phyloP scores from a whole-genome alignment of 2,888 invertebrate species.

The Scotopteryx bipunctaria region DNA sequence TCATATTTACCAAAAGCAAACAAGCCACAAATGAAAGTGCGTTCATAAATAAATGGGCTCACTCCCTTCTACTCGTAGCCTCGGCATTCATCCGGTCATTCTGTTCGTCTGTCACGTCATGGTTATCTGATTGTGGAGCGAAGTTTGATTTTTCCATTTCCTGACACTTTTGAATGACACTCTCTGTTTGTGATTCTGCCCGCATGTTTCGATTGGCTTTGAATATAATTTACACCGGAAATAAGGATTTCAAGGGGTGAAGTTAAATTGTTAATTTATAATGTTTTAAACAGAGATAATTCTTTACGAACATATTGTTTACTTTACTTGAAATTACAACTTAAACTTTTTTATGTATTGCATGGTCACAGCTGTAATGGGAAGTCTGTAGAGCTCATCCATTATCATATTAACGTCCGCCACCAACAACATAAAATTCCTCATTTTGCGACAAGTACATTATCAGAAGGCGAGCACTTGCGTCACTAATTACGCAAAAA shows the following conservation, averaged over 20 bases:
- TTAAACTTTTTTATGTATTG: too few species aligned
- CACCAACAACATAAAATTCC: conserved; percentile 15
- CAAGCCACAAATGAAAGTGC: neutral
- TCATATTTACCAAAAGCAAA: neutral
- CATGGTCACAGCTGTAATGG: neutral
- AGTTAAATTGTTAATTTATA: too few species aligned
- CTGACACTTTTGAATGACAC: conserved; percentile 64
- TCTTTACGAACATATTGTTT: neutral
- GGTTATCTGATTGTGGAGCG: conserved; percentile 58
- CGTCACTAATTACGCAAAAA: conserved; percentile 79
- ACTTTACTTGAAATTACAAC: neutral
- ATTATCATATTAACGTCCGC: conserved; percentile 28
- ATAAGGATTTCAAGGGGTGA: too few species aligned
- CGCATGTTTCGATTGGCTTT: conserved; percentile 8
- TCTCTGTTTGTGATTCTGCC: conserved; percentile 18
- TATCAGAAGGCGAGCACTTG: conserved; percentile 57
- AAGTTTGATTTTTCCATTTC: conserved; percentile 77
- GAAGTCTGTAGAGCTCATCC: conserved; percentile 4
- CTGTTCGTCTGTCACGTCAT: conserved; percentile 38
- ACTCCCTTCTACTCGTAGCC: conserved; percentile 12
- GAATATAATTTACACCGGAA: neutral
- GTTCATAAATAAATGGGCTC: conserved; percentile 4
- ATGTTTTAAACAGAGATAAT: too few species aligned
- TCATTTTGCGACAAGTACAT: conserved; percentile 30
- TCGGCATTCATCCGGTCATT: conserved; percentile 21